These are phyloP conservation scores for Intellagama lesueurii DNA, from an alignment of 2,797 vertebrate genomes.

Conservation along the genomic window DNA sequence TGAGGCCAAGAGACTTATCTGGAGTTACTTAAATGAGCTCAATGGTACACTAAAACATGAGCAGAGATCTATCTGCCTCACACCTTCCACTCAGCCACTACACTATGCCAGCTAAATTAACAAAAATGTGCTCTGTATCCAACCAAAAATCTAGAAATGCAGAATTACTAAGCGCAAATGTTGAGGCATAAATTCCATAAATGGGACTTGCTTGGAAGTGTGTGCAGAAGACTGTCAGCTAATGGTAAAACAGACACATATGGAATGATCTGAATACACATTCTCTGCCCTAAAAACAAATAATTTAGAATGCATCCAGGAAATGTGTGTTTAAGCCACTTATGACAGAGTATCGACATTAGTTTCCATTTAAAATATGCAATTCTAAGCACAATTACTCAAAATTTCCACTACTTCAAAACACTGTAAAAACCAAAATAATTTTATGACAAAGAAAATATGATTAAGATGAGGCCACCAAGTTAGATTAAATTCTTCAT, in stretches of 20 bases:
- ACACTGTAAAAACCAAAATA: not conserved
- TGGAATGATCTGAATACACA: not conserved
- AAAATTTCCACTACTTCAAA: not conserved
- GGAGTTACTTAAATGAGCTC: not conserved
- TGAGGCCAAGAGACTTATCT: not conserved
- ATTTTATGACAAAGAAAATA: not conserved
- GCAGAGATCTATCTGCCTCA: no score
- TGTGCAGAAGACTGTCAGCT: not conserved
- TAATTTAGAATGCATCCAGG: not conserved
- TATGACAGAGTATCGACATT: not conserved
- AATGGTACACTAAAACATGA: no score
- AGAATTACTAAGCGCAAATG: not conserved
- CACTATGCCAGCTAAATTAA: not conserved
- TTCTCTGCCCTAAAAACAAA: not conserved
- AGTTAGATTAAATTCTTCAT: not conserved
- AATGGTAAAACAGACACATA: not conserved
- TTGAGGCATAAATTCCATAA: not conserved
- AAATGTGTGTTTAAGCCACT: not conserved
- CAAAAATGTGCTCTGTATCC: not conserved
- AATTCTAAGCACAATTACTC: not conserved
- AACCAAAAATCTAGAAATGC: not conserved
- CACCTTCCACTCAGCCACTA: not conserved
- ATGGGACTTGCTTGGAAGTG: not conserved
- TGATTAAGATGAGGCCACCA: not conserved
- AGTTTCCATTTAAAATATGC: not conserved